Evolutionary conservation across 1,140 invertebrate genomes (phyloP).

Genomic region (Pinna nobilis): DNA sequence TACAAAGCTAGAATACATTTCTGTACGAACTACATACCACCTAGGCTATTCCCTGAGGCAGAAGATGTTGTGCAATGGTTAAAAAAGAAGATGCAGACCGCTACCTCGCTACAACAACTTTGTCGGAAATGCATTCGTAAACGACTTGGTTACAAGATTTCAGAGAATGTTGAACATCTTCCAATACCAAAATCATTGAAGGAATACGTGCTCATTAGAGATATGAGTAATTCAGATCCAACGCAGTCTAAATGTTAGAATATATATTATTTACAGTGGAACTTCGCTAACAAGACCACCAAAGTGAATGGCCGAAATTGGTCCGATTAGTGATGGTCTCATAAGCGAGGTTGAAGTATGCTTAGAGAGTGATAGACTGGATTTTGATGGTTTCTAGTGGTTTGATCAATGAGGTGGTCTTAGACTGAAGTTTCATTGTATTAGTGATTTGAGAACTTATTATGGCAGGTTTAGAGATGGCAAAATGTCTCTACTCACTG

Average conservation of each 20-base stretch:
- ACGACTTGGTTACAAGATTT: slow-evolving; percentile 64
- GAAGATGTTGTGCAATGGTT: slow-evolving; percentile 63
- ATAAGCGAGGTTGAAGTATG: no score
- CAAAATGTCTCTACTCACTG: no score
- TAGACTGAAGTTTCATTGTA: no score
- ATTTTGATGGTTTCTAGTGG: no score
- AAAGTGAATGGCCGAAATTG: no score
- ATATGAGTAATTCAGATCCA: slow-evolving; percentile 52
- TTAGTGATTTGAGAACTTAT: no score
- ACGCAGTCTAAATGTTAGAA: slow-evolving; percentile 4
- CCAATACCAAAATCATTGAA: slow-evolving; percentile 69
- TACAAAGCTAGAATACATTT: slow-evolving; percentile 64
- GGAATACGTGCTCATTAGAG: slow-evolving; percentile 69
- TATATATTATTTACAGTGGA: background rate
- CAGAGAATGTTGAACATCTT: slow-evolving; percentile 60
- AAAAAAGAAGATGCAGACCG: slow-evolving; percentile 61
- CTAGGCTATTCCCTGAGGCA: slow-evolving; percentile 57
- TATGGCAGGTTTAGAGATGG: no score
- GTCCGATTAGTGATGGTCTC: no score
- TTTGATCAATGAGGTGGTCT: no score
- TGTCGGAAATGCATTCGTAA: slow-evolving; percentile 69
- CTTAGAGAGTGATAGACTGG: no score
- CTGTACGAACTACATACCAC: slow-evolving; percentile 63
- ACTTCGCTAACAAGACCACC: no score
- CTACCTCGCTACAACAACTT: slow-evolving; percentile 65